These are phyloP conservation scores for Chlorospingus semifuscus DNA, from an alignment of 2,797 vertebrate species.

Conservation along the genomic window DNA sequence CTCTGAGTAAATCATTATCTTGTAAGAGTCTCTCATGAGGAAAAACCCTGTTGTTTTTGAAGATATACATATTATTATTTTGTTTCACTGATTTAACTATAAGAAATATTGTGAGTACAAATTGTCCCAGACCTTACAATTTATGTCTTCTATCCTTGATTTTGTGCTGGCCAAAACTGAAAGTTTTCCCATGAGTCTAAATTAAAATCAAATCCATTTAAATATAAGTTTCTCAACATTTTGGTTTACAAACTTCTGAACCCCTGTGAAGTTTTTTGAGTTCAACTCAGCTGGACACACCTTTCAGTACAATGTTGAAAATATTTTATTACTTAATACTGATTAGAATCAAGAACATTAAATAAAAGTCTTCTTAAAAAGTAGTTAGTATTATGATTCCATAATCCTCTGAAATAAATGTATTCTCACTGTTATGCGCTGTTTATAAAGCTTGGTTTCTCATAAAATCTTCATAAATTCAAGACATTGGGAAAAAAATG, in stretches of 20 bases:
- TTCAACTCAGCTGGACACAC: neutral
- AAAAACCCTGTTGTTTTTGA: neutral
- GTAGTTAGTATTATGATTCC: neutral
- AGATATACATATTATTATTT: neutral
- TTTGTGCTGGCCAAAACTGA: neutral
- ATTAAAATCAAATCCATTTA: neutral
- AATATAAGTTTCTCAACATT: neutral
- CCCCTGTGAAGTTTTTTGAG: neutral
- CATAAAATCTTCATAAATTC: neutral
- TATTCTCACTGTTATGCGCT: neutral
- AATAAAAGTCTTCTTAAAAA: neutral
- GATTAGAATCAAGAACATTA: neutral
- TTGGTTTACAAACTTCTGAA: neutral
- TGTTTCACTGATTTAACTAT: neutral
- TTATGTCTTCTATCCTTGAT: neutral
- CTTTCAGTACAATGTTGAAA: neutral
- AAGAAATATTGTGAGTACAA: rapidly evolving
- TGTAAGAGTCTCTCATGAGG: neutral
- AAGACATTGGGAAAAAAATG: neutral
- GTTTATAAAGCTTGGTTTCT: neutral
- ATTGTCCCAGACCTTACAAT: neutral
- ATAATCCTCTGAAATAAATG: neutral
- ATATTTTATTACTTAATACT: neutral
- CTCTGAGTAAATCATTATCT: neutral
- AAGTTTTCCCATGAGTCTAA: neutral